These are phyloP conservation scores for Thomomys bottae DNA, from an alignment of 2,113 vertebrate species.

Conservation along the genomic window DNA sequence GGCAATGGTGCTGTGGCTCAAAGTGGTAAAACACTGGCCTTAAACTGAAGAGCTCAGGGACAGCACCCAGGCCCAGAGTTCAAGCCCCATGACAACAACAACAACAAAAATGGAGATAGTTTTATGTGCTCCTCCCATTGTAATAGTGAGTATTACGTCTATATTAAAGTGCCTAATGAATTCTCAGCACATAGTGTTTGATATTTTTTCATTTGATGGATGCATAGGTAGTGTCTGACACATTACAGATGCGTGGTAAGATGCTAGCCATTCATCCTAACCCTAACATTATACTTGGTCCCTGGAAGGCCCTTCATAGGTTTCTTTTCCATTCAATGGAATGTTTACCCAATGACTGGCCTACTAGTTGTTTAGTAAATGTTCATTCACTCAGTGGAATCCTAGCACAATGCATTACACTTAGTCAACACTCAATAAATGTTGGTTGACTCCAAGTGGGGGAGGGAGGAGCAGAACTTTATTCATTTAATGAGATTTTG, in stretches of 20 bases:
- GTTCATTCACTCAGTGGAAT: conserved; percentile 54
- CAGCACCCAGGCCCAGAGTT: too few relatives aligned
- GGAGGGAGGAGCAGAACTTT: conserved; percentile 58
- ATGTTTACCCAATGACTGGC: conserved; percentile 20
- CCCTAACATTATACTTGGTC: conserved; percentile 28
- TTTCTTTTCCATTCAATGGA: conserved; percentile 23
- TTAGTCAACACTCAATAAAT: conserved; percentile 65
- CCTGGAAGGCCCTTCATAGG: not conserved
- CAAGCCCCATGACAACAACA: too few relatives aligned
- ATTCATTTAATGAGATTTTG: conserved; percentile 71
- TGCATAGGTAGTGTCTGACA: not conserved
- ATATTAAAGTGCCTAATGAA: not conserved
- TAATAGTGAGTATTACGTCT: not conserved
- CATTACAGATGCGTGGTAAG: not conserved
- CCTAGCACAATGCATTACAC: conserved; percentile 1
- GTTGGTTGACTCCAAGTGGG: conserved; percentile 47
- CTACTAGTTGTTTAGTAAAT: conserved; percentile 57
- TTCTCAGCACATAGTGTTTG: not conserved
- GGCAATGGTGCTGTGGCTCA: too few relatives aligned
- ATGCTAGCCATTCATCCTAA: not conserved
- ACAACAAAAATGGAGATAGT: not conserved
- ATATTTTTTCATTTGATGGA: conserved; percentile 25
- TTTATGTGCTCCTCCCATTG: not conserved
- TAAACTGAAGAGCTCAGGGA: too few relatives aligned
- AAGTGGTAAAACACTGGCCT: too few relatives aligned